These are phyloP conservation scores for Drosophila subquinaria DNA, from an alignment of 2,888 invertebrate species.

Conservation along the genomic window DNA sequence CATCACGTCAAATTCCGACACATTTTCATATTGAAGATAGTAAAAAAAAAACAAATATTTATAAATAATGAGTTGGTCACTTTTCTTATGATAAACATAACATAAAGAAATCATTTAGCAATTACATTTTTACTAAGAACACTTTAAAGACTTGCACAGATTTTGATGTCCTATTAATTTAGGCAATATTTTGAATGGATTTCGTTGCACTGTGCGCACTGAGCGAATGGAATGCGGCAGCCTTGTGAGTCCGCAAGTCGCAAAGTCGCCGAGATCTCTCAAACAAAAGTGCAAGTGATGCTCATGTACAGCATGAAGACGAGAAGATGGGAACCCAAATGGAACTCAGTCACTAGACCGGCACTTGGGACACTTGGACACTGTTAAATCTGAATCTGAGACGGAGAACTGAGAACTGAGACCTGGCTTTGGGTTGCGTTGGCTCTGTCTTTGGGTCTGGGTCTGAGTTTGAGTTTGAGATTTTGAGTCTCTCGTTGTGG, in stretches of 20 bases:
- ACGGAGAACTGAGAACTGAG: not conserved
- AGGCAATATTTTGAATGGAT: not conserved
- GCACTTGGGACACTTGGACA: conserved; percentile 26
- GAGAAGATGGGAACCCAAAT: conserved; percentile 14
- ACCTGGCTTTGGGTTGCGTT: conserved; percentile 1
- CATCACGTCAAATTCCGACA: too few species aligned
- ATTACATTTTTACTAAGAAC: not conserved
- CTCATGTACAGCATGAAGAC: conserved; percentile 74
- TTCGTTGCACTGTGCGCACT: conserved; percentile 40
- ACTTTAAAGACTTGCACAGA: not conserved
- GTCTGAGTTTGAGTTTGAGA: not conserved
- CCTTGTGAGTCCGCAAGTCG: conserved; percentile 33
- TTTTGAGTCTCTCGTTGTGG: not conserved
- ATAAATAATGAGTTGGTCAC: too few species aligned
- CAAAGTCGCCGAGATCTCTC: conserved; percentile 41
- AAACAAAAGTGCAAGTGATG: conserved; percentile 83
- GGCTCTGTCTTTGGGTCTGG: conserved; percentile 10
- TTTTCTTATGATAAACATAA: too few species aligned
- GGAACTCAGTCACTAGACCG: conserved; percentile 70
- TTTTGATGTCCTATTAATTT: not conserved
- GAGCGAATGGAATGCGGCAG: conserved; percentile 49
- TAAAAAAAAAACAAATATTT: too few species aligned
- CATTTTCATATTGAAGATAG: too few species aligned
- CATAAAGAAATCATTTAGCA: not conserved
- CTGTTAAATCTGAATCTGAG: conserved; percentile 14